A percentile compares a stretch with the other conserved stretches of the same genome.
phyloP scores from a whole-genome alignment of 1,140 invertebrate species.

The Ptiloglossa arizonensis region DNA sequence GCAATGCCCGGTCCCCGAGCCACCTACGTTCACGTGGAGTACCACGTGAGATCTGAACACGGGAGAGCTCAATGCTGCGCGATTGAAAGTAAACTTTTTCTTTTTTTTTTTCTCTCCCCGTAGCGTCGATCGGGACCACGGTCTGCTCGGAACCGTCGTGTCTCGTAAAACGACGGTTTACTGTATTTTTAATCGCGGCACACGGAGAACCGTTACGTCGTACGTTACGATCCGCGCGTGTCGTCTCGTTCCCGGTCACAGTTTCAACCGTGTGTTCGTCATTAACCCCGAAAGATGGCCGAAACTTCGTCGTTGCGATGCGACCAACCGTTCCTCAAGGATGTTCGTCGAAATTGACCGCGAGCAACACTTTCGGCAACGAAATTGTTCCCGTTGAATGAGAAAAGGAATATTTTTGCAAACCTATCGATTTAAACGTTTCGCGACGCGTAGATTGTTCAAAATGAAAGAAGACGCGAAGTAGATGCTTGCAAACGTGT shows the following conservation, averaged over 20 bases:
- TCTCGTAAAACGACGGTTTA: slow-evolving; percentile 50
- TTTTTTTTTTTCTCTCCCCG: slow-evolving; percentile 40
- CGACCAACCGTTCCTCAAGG: no score
- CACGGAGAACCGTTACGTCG: slow-evolving; percentile 35
- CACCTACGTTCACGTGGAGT: slow-evolving; percentile 77
- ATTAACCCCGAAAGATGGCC: no score
- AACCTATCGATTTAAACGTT: no score
- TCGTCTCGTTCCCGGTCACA: slow-evolving; percentile 4
- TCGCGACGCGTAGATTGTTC: no score
- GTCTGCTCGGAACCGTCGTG: slow-evolving; percentile 23
- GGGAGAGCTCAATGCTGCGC: slow-evolving; percentile 59
- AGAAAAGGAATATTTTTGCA: no score
- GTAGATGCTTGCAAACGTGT: no score
- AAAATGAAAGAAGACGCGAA: no score
- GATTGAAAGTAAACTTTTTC: slow-evolving; percentile 71
- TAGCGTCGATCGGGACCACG: slow-evolving; percentile 12
- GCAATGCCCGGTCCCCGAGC: slow-evolving; percentile 45
- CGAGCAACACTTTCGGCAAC: no score
- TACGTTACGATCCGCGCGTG: neutral
- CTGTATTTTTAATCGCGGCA: slow-evolving; percentile 41
- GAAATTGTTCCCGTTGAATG: no score
- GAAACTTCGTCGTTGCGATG: neutral
- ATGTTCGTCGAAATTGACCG: no score
- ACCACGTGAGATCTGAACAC: slow-evolving; percentile 74
- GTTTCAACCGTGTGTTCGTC: neutral